Evolutionary conservation across 2,113 vertebrate species (phyloP), one percentile per base, ranked within the genome.

Genomic region (Ceyx margarethae): DNA sequence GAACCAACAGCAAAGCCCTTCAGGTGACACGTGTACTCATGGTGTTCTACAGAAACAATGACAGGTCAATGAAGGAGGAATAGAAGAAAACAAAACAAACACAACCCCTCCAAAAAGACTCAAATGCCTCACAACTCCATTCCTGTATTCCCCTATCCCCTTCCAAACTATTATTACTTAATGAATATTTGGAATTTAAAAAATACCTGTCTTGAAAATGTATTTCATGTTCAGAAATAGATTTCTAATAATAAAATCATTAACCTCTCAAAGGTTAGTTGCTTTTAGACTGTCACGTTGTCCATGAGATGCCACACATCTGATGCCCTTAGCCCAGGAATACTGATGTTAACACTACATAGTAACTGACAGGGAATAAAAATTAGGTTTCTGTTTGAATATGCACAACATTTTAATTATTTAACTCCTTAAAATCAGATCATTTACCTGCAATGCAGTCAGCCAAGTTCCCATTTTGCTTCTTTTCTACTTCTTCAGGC

Each of bases 1-100:
- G 97, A 98, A 73, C 98, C 98, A 85, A 97, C 94, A 45, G 94
- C 57, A 92, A 97, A 97, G 54, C 90, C 97, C 85, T 96, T 92
- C 81, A 97, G 91, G 69, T 85, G 67, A 85, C 79, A 97, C 10
- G 71, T 87, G 31, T 77, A 91, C 18, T 93, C 95, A 48, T 4
- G 56, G 71, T 79, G 71, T 81, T 68, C 97, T 97, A 78, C 31
- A 90, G 93, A 90, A 95, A 61, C 9, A 5, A 84, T 65, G 73
- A 17, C 26, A 15, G 74, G 67, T 23, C 29, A 74, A 6, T 64
- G 43, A 76, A 66, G 6, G 10, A 85, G 7, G 6, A 62, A 69
- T 6, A 7, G 82, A 13, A 42, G 9, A 31, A 46, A 74, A 20
- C 11, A 53, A 9, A 60, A 8, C 12, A 50, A 51, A 65, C 35